Evolutionary conservation across 1,140 invertebrate genomes (phyloP).

Genomic region (Aplysia californica): DNA sequence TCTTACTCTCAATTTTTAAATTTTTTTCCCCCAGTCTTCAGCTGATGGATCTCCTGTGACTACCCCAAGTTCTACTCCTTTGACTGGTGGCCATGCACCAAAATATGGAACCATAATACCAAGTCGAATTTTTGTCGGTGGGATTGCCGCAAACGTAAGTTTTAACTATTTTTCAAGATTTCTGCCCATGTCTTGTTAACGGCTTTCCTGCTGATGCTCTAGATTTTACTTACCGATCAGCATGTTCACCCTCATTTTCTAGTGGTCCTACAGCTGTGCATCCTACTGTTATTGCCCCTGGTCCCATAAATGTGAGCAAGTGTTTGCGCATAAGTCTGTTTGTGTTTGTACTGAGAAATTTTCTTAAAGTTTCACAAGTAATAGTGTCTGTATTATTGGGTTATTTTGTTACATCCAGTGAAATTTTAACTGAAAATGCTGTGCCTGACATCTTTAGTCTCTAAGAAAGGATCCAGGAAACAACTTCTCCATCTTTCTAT

Average conservation of each 20-base stretch:
- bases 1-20: slow-evolving; percentile 22
- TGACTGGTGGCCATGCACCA: slow-evolving; percentile 66
- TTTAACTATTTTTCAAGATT: neutral
- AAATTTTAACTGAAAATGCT: too few species aligned
- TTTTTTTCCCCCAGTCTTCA: slow-evolving; percentile 53
- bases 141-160: slow-evolving; percentile 80
- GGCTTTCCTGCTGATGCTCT: neutral
- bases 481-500: too few species aligned
- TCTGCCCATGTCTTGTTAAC: neutral
- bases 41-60: slow-evolving; percentile 59
- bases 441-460: neutral
- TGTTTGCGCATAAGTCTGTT: too few species aligned
- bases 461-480: too few species aligned
- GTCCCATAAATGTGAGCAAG: too few species aligned
- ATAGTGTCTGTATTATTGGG: too few species aligned
- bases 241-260: neutral
- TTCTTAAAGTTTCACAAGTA: too few species aligned
- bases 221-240: neutral
- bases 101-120: slow-evolving; percentile 79
- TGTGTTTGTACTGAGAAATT: too few species aligned
- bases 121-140: slow-evolving; percentile 94
- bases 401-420: too few species aligned
- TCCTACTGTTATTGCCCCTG: neutral
- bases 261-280: neutral
- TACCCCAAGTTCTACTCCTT: slow-evolving; percentile 59